A percentile compares a stretch with the other conserved stretches of the same genome.
phyloP scores from a whole-genome alignment of 2,113 vertebrate genomes.

The Suncus etruscus region DNA sequence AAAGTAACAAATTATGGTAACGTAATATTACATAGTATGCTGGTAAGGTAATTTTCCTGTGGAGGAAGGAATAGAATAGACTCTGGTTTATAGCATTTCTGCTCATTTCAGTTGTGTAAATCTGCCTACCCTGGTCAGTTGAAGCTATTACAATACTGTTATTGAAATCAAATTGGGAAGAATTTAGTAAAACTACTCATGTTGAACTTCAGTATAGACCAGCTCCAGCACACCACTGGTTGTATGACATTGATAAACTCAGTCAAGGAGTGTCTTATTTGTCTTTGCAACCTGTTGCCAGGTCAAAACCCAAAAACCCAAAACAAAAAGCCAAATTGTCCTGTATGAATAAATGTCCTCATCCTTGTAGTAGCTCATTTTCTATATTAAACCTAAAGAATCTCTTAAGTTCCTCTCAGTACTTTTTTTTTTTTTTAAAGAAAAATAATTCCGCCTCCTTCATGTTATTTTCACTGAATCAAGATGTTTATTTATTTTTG shows the following conservation, averaged over 20 bases:
- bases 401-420: constrained; percentile 18
- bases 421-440: background rate
- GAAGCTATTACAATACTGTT: background rate
- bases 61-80: too few relatives aligned
- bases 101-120: background rate
- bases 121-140: background rate
- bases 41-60: background rate
- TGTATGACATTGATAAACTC: background rate
- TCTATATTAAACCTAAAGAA: background rate
- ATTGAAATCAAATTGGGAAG: background rate
- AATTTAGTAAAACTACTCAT: background rate
- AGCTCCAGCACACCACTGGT: background rate
- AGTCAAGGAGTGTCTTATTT: background rate
- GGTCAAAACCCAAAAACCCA: background rate
- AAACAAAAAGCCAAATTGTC: background rate
- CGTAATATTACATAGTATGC: background rate
- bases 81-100: background rate
- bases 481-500: background rate
- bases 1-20: too few relatives aligned
- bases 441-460: background rate
- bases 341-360: background rate
- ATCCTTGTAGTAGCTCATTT: background rate
- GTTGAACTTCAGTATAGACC: background rate
- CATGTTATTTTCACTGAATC: constrained; percentile 15
- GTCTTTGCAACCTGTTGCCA: background rate